phyloP scores from a whole-genome alignment of 35 echinoderm and acorn worm species.

The Holothuria glaberrima region DNA sequence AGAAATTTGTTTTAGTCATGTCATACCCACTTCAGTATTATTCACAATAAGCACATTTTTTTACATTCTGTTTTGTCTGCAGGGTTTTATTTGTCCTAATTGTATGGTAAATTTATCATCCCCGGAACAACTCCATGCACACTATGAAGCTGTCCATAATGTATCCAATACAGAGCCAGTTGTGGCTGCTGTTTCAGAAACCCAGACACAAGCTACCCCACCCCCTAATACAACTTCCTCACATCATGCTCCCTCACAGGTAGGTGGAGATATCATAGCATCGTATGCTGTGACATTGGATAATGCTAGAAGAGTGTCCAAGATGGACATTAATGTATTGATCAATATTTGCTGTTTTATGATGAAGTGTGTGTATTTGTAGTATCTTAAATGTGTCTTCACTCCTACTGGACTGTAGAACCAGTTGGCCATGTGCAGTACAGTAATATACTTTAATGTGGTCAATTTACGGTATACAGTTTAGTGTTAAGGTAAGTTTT shows the following conservation, averaged over 20 bases:
- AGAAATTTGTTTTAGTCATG: no score
- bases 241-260: not conserved
- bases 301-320: no score
- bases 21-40: no score
- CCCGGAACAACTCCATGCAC: slow-evolving; percentile 74
- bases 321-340: no score
- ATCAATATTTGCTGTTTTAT: no score
- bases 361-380: not conserved
- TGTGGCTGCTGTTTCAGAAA: not conserved
- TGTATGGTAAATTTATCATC: slow-evolving; percentile 81
- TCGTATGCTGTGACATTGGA: no score
- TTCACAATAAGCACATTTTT: not conserved
- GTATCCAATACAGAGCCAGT: not conserved
- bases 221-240: slow-evolving; percentile 24
- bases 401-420: no score
- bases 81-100: slow-evolving; percentile 93
- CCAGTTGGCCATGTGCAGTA: no score
- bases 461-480: no score
- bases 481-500: no score
- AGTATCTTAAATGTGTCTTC: no score
- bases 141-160: slow-evolving; percentile 79
- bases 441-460: no score
- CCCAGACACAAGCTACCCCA: not conserved
- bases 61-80: slow-evolving; percentile 8
- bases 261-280: not conserved